Percentiles rank a stretch among this genome's conserved stretches.
phyloP scores from a whole-genome alignment of 1,140 invertebrate species.

The Zophobas morio region DNA sequence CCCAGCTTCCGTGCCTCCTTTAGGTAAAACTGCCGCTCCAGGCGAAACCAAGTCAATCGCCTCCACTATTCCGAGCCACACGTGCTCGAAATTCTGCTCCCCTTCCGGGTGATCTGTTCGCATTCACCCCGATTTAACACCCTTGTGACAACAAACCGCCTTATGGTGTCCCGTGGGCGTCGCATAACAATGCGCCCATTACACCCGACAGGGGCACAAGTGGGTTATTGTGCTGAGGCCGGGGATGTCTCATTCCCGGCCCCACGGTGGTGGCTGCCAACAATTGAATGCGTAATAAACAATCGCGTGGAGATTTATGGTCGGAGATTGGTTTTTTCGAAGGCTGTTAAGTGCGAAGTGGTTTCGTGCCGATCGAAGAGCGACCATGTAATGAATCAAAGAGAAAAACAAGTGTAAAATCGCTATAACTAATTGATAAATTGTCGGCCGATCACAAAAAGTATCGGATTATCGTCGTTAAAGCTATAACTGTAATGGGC shows the following conservation, averaged over 20 bases:
- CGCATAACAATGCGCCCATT: conserved; percentile 22
- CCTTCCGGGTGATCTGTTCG: conserved; percentile 15
- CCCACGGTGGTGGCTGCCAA: background rate
- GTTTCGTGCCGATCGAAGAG: conserved; percentile 35
- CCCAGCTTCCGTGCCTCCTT: too few relatives aligned
- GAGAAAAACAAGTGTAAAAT: conserved; percentile 43
- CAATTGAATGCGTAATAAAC: conserved; percentile 13
- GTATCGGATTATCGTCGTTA: conserved; percentile 33
- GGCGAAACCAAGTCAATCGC: background rate
- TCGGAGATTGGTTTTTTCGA: background rate
- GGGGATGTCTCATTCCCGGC: conserved; percentile 4
- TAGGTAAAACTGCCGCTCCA: background rate
- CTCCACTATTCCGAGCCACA: background rate
- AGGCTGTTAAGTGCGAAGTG: conserved; percentile 17
- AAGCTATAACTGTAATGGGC: conserved; percentile 19
- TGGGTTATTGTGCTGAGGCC: conserved; percentile 26
- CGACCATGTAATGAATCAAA: conserved; percentile 40
- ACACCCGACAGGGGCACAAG: conserved; percentile 11
- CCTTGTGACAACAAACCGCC: conserved; percentile 37
- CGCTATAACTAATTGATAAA: conserved; percentile 40
- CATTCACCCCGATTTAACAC: conserved; percentile 22
- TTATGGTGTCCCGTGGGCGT: conserved; percentile 37
- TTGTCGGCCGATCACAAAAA: conserved; percentile 35
- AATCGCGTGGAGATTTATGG: conserved; percentile 25
- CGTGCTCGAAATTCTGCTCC: conserved; percentile 28